Base-by-base conservation (phyloP, 2,888 invertebrate genomes). In the Eilema griseolum region DNA sequence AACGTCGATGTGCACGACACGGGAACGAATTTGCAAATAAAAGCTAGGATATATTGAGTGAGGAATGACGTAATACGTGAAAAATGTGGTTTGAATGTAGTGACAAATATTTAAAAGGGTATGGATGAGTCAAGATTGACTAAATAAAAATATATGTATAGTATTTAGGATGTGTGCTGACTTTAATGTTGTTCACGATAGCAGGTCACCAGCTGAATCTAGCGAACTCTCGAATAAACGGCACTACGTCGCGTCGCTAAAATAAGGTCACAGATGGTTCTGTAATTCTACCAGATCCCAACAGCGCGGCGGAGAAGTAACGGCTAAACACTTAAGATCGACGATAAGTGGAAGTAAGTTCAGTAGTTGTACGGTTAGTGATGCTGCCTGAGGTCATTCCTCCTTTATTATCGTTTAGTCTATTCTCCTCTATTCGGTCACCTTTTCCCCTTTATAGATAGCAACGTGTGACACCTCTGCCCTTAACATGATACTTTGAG, bases 61-160 rank as follows among this genome's bases (percentile, higher is more conserved):
- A 16, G 41, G 16, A n/a, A n/a, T 46, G 52, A 52, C 52, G 52
- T 3, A 52, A 52, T 52, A 52, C 52, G n/a, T 16, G 41, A 46
- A 16, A 20, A 46, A 46, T 46, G 46, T 46, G 20, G 1, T 7
- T 20, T 46, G 46, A 20, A 41, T 41, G 41, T 41, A 46, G 20
- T n/a, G 52, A 52, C 52, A 52, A n/a, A 46, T 20, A 52, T 52
- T 52, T 52, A 52, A 52, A 52, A 52, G n/a, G 52, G 52, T 52
- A 52, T n/a, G n/a, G 52, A 46, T 20, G 52, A 52, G 7, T 52
- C 52, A 52, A 52, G 52, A 52, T n/a, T 16, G n/a, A 7, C 37
- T 37, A 37, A 12, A 52, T 46, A n/a, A 52, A 52, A 3, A n/a
- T 10, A 52, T 10, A 52, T n/a, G 52, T 46, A 20, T 52, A n/a